Evolutionary conservation across 2,113 vertebrate genomes (phyloP).

Genomic region (Clarias gariepinus): DNA sequence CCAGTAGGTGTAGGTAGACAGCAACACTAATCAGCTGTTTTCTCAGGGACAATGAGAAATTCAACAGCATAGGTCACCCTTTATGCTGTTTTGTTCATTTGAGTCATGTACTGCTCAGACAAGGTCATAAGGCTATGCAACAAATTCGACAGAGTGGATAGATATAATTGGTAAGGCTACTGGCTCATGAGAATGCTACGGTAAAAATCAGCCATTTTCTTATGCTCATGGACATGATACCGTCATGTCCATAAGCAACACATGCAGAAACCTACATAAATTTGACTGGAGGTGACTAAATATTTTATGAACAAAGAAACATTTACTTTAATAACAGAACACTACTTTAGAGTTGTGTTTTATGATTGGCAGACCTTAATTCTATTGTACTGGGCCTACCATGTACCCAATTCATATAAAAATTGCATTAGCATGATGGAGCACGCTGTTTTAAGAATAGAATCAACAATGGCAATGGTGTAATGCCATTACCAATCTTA

Average conservation of each 20-base stretch:
- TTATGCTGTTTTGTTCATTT: not conserved
- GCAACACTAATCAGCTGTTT: constrained; percentile 12
- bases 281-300: not conserved
- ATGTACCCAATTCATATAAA: not conserved
- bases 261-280: not conserved
- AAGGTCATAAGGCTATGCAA: not conserved
- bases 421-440: no score
- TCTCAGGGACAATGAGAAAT: not conserved
- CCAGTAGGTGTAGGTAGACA: not conserved
- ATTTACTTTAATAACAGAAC: no score
- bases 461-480: not conserved
- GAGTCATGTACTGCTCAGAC: constrained; percentile 8
- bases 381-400: not conserved
- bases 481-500: not conserved
- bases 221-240: not conserved
- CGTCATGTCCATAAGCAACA: no score
- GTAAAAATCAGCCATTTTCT: not conserved
- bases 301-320: not conserved
- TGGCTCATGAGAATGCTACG: not conserved
- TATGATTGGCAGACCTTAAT: not conserved
- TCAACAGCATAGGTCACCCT: not conserved
- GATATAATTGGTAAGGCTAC: constrained; percentile 6
- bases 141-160: constrained; percentile 28
- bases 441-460: not conserved
- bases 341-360: no score